Conservation (phyloP, 2,888 invertebrate genomes). For the Bursaphelenchus okinawaensis region DNA sequence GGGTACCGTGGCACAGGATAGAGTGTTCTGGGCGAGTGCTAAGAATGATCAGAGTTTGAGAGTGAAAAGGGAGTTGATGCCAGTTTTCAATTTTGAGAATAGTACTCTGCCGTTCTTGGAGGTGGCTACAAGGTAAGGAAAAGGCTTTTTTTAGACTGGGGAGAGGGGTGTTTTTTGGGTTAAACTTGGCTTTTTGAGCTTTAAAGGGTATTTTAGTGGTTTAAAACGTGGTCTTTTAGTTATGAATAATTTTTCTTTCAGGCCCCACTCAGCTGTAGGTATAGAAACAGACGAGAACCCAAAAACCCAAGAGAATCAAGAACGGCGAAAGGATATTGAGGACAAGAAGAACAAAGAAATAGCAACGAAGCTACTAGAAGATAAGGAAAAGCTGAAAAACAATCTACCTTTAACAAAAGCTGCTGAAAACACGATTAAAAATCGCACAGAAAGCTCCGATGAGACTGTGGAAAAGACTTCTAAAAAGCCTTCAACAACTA, state of each 20-base stretch:
- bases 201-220: not conserved
- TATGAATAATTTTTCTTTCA: constrained; percentile 12
- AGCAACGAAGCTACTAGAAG: no score
- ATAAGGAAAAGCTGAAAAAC: no score
- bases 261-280: constrained; percentile 18
- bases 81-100: not conserved
- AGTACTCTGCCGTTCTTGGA: not conserved
- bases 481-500: not conserved
- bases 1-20: not conserved
- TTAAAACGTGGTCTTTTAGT: no score
- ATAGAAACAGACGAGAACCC: constrained; percentile 18
- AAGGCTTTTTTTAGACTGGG: no score
- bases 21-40: not conserved
- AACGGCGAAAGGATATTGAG: constrained; percentile 19
- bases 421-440: no score
- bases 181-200: not conserved
- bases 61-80: not conserved
- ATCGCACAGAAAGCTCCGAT: no score
- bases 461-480: not conserved
- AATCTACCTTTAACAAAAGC: no score
- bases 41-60: not conserved
- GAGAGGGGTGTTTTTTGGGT: not conserved
- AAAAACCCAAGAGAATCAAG: constrained; percentile 26
- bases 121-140: not conserved
- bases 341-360: constrained; percentile 18